Evolutionary conservation across 2,797 vertebrate species (phyloP), one percentile per base, ranked within the genome.

Genomic region (Adelosebastes latens): DNA sequence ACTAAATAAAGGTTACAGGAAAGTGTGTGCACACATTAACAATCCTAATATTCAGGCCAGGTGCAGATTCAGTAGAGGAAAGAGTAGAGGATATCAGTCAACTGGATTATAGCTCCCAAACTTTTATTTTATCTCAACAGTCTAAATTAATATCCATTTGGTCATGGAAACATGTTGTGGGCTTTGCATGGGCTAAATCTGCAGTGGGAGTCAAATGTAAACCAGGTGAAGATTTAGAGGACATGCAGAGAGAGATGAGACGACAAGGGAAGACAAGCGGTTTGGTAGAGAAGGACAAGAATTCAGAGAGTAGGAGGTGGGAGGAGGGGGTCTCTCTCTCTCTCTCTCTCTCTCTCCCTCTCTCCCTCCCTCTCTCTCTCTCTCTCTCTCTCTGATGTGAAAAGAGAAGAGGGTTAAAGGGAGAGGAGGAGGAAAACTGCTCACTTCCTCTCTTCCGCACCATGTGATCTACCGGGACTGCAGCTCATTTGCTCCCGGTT

Each of bases 391-490:
- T 36, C 34, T 36, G 34, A 36, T 36, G 34, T 36, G 34, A 36
- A 36, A 36, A 36, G 20, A 55, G n/a, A 42, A 42, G 16, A 55
- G 52, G 42, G 39, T 13, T 14, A 42, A 42, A 20, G 46, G 12
- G 29, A 29, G 25, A 58, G 20, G 39, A 31, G 65, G 76, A 66
- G 27, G 20, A 46, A 5, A n/a, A 64, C 55, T 67, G 12, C 63
- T 18, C 75, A 89, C 87, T 94, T 92, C 88, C 87, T 18, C 75
- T 88, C 88, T 92, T 91, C 88, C 87, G 89, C 74, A 86, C 80
- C 90, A 92, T 84, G 91, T 91, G 91, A 89, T 72, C 58, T 0
- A 4, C 55, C 18, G 52, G 36, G 36, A 18, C 68, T 56, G 77
- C 12, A 14, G 79, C 73, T 73, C 36, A 70, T 84, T 82, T 49